These are phyloP conservation scores for Thaumatotibia leucotreta DNA, from an alignment of 1,140 invertebrate genomes.

Conservation along the genomic window DNA sequence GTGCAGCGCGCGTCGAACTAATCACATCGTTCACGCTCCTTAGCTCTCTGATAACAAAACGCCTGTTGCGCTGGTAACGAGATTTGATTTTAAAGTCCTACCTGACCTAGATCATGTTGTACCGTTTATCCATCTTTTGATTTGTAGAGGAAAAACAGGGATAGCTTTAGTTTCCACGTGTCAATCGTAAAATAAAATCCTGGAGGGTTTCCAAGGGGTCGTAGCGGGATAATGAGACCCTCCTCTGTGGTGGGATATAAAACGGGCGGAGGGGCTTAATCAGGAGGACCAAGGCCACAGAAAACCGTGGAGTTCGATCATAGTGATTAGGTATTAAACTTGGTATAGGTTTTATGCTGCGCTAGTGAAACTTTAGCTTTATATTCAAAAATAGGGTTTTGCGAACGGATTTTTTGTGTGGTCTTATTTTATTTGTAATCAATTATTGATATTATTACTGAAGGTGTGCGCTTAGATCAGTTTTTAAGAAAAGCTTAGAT, in stretches of 20 bases:
- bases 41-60: constrained; percentile 57
- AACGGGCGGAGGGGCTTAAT: constrained; percentile 3
- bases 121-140: neutral
- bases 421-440: too few relatives aligned
- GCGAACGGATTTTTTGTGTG: too few relatives aligned
- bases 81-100: constrained; percentile 19
- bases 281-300: neutral
- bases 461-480: too few relatives aligned
- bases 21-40: constrained; percentile 72
- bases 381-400: neutral
- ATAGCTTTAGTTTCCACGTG: constrained; percentile 3
- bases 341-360: neutral
- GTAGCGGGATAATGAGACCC: neutral
- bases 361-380: too few relatives aligned
- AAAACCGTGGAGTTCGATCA: neutral
- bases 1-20: constrained; percentile 70
- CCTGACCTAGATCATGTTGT: neutral
- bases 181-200: constrained; percentile 12
- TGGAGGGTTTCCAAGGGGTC: neutral
- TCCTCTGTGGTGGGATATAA: constrained; percentile 5
- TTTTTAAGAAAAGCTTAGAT: too few relatives aligned
- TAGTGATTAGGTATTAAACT: neutral
- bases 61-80: constrained; percentile 46
- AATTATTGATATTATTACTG: too few relatives aligned
- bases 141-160: neutral